Evolutionary conservation across 2,888 invertebrate genomes (phyloP).

Genomic region (Chorisops tibialis): DNA sequence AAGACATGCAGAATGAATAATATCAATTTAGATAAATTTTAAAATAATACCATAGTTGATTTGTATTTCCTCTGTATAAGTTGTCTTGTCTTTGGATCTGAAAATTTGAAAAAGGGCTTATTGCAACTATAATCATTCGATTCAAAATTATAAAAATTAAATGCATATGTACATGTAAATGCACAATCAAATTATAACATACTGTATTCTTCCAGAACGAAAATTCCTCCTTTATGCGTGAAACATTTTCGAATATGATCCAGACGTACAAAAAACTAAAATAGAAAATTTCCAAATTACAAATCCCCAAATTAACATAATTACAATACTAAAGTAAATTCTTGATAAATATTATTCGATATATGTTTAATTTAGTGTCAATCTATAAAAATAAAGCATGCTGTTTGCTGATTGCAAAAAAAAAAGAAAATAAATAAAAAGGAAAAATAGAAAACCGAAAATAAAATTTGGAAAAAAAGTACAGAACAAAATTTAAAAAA

Average conservation of each 20-base stretch:
- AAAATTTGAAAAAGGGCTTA: constrained; percentile 2
- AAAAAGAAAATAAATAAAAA: background rate
- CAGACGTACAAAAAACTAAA: constrained; percentile 97
- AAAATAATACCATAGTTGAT: constrained; percentile 84
- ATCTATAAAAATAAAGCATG: constrained; percentile 6
- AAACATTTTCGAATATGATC: constrained; percentile 99
- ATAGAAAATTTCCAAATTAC: background rate
- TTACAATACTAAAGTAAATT: background rate
- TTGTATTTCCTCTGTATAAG: constrained; percentile 95
- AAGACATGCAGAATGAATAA: too few species aligned
- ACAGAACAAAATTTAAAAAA: too few species aligned
- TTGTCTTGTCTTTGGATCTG: constrained; percentile 94
- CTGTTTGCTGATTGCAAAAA: constrained; percentile 1
- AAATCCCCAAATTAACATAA: too few species aligned
- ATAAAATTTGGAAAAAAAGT: too few species aligned
- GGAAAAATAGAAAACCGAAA: too few species aligned
- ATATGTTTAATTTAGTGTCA: constrained; percentile 4
- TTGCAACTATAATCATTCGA: background rate
- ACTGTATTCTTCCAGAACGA: constrained; percentile 99
- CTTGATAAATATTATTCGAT: background rate
- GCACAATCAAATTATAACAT: constrained; percentile 58
- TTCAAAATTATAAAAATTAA: background rate
- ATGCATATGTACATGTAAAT: too few species aligned
- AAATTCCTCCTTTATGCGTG: constrained; percentile 98
- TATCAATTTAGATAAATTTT: too few species aligned